A percentile compares a stretch with the other conserved stretches of the same genome.
These are phyloP conservation scores for Scaptomyza reducta DNA, from an alignment of 2,888 invertebrate species.

Conservation along the genomic window DNA sequence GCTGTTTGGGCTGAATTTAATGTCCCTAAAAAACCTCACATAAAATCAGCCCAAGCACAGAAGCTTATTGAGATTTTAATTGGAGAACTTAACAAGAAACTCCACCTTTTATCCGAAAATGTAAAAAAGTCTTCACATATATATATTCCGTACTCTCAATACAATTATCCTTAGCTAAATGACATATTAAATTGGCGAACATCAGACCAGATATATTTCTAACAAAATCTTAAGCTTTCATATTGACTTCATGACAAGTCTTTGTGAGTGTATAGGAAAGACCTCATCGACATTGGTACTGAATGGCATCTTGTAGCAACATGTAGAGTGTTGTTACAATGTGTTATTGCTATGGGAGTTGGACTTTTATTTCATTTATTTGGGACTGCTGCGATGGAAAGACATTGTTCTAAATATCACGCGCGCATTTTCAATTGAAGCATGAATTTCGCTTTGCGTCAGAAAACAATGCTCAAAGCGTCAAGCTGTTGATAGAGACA, in stretches of 20 bases:
- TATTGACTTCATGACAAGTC: neutral
- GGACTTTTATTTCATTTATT: slow-evolving; percentile 29
- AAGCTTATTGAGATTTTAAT: neutral
- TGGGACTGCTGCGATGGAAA: slow-evolving; percentile 57
- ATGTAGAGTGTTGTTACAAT: slow-evolving; percentile 25
- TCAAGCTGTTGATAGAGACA: slow-evolving; percentile 69
- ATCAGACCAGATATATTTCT: neutral
- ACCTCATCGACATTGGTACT: slow-evolving; percentile 20
- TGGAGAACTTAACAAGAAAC: neutral
- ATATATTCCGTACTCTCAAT: too few species aligned
- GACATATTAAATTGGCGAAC: neutral
- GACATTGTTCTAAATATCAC: slow-evolving; percentile 74
- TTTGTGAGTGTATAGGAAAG: slow-evolving; percentile 10
- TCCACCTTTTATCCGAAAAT: too few species aligned
- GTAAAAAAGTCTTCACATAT: too few species aligned
- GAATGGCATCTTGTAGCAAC: slow-evolving; percentile 31
- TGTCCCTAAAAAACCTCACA: neutral
- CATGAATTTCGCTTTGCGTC: slow-evolving; percentile 73
- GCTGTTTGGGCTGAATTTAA: neutral
- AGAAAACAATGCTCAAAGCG: slow-evolving; percentile 69
- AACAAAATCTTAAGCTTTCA: neutral
- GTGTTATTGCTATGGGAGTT: slow-evolving; percentile 49
- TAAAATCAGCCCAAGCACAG: neutral
- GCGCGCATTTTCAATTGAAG: slow-evolving; percentile 74
- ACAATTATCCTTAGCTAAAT: neutral